Evolutionary conservation across 1,140 invertebrate genomes (phyloP), one percentile per base, ranked within the genome.

Genomic region (Liolophura sinensis): DNA sequence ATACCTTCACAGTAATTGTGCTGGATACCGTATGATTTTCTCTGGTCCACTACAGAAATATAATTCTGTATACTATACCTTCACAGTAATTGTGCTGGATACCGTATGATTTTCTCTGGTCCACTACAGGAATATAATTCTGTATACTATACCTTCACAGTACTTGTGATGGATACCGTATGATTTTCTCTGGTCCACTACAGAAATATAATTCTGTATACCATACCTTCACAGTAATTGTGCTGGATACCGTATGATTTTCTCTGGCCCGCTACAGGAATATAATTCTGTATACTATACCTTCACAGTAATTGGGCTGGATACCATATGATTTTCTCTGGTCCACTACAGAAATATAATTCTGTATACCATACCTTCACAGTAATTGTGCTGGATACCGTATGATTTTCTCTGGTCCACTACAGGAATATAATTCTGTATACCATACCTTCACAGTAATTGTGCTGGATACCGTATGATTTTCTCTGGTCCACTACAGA

Each of bases 401-500:
- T 91, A 5, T 54, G n/a, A 54, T 40, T 40, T 5, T 40, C 31
- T 40, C 9, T 40, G 3, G 31, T 40, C 31, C 9, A 9, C 31
- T 40, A 40, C 31, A 40, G 31, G 9, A 40, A 9, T 40, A 9
- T 40, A 9, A 40, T 40, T 5, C 9, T 40, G 31, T 40, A n/a
- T n/a, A n/a, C 12, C 68, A 71, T 68, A 86, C 85, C 72, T 92
- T 93, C 5, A 94, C 89, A 64, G 91, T 88, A 15, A 90, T 91
- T 71, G 87, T 89, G 55, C 90, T 89, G 1, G 90, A 89, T 1
- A 92, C 91, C 75, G 92, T 91, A 96, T 84, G 27, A 96, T 89
- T 77, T 92, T 92, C 74, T 96, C 94, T 22, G 95, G 93, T 1
- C 90, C 90, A n/a, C 93, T 91, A 79, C 93, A 91, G 90, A 98